Base-by-base conservation (phyloP, 1,140 invertebrate species). In the Liolophura sinensis region DNA sequence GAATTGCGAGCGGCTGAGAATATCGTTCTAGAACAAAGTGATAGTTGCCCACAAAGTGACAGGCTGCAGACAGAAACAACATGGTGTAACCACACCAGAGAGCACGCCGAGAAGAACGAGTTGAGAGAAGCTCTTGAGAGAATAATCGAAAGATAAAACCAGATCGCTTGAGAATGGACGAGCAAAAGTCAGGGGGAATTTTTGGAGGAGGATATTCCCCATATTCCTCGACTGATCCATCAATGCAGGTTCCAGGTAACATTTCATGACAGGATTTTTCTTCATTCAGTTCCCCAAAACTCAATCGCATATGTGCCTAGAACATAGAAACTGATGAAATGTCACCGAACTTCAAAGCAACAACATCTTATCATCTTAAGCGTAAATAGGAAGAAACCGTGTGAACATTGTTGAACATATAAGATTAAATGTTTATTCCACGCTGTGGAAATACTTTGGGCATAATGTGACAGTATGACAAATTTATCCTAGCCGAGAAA, bases 241-340 rank as follows among this genome's bases (percentile, higher is more conserved):
- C 65, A 3, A 73, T 73, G 71, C 65, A 73, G 52, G 71, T 73
- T 25, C 71, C 71, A 73, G 71, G 71, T 73, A 65, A 9, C 9
- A 40, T 40, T 40, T 40, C 31, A 5, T 40, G 3, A 5, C 31
- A 40, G 31, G 31, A 5, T 40, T 40, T 40, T 40, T 9, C 31
- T 40, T 40, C 3, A 40, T 40, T 40, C 31, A 40, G 31, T 40
- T 40, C n/a, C n/a, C n/a, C n/a, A n/a, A n/a, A n/a, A n/a, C n/a
- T n/a, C n/a, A n/a, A 40, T 40, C 31, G 31, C 31, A 40, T 9
- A 9, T 54, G 51, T 24, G 51, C 51, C 12, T 54, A 12, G 51
- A 24, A 54, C n/a, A 7, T 12, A 54, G 24, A 54, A 54, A 54
- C 24, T 54, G 51, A 54, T 54, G n/a, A 20, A 24, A n/a, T 24